Base-by-base conservation (phyloP, 2,797 vertebrate species). In the Danio jaintianensis region DNA sequence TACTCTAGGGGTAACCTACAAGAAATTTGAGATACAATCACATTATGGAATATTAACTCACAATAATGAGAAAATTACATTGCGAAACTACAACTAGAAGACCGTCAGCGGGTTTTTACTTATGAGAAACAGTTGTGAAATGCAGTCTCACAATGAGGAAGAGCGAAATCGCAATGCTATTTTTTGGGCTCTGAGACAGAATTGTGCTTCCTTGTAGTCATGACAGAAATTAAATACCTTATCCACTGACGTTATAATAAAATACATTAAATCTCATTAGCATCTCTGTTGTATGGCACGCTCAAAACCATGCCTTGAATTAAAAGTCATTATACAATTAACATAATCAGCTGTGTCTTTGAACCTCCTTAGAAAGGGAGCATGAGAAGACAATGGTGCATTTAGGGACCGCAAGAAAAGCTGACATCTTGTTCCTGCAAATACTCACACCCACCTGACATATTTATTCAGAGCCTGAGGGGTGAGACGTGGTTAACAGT, bases 381-480 rank as follows among this genome's bases (percentile, higher is more conserved):
- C 43, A 45, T 50, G 20, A 36, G 59, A 18, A 76, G 63, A 76
- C 42, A 76, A 78, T 56, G 50, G 47, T 62, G 8, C 16, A 76
- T 36, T 64, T 52, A 52, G 59, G 29, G 29, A 43, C 43, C 63
- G 75, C 22, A 16, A 70, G 15, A 52, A 55, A 81, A 78, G 59
- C 55, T 69, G 52, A 45, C 18, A n/a, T 69, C 62, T 75, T 4
- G 59, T 50, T 66, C 55, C 9, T 66, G 50, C 71, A 81, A 86
- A 84, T 40, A 56, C 48, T 77, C 59, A 70, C 85, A 85, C 75
- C 69, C 61, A 61, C 18, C 66, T 69, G 70, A 52, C 2, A 68
- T 84, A 47, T 86, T 84, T 78, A 67, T 68, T 56, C 67, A 52
- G 43, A 62, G 43, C 67, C 36, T 55, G 18, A 68, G 67, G 75